These are phyloP conservation scores for Zootermopsis nevadensis DNA, from an alignment of 2,888 invertebrate species.

Conservation along the genomic window DNA sequence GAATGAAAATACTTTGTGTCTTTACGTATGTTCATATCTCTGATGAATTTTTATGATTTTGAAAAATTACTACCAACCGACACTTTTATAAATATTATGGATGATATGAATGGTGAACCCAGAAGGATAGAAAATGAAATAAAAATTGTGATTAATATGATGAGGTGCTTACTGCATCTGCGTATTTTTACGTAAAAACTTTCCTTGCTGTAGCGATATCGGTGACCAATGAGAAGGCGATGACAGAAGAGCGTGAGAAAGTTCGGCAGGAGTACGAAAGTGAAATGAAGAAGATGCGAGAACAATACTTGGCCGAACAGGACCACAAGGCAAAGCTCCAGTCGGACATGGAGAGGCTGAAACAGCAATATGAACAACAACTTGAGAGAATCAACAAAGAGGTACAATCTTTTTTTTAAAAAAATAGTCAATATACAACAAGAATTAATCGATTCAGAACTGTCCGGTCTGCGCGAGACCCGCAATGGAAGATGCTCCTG, in stretches of 20 bases:
- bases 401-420: slow-evolving; percentile 53
- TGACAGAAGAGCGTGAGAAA: slow-evolving; percentile 60
- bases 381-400: slow-evolving; percentile 60
- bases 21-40: no score
- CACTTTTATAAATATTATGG: no score
- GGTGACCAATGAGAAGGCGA: slow-evolving; percentile 48
- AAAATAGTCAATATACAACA: no score
- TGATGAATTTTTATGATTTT: no score
- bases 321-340: slow-evolving; percentile 69
- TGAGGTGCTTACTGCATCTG: neutral
- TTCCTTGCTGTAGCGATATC: neutral
- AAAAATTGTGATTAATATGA: neutral
- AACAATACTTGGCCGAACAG: slow-evolving; percentile 70
- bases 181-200: neutral
- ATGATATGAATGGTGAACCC: no score
- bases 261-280: slow-evolving; percentile 67
- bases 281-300: slow-evolving; percentile 66
- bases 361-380: slow-evolving; percentile 68
- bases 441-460: no score
- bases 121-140: no score
- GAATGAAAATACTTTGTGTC: no score
- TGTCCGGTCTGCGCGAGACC: no score
- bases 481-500: no score
- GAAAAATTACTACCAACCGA: no score
- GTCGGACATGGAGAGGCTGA: slow-evolving; percentile 69